Evolutionary conservation across 2,888 invertebrate species (phyloP), one percentile per base, ranked within the genome.

Genomic region (Heteromyza rotundicornis): DNA sequence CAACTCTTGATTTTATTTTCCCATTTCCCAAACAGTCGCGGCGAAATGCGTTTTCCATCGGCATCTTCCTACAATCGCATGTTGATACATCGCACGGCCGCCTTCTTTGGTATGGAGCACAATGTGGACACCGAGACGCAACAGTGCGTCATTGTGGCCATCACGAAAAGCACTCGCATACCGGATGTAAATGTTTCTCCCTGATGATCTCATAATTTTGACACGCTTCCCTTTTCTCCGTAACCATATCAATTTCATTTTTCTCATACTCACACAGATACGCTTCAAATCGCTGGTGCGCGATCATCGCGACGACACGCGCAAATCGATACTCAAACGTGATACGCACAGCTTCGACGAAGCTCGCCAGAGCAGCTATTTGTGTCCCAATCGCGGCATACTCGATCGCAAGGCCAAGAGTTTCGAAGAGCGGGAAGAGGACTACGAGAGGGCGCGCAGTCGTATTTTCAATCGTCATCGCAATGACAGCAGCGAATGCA

Each of bases 11-110:
- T 27, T 10, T 27, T 10, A 27, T 27, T 27, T 27, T 27, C 5
- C 27, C 27, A 27, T 27, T 27, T 27, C 27, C 10, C 27, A 79
- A 79, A 1, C 80, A 91, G 91, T n/a, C 88, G 89, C 68, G 88
- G 88, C 73, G 88, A 90, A 77, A 90, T 91, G 73, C 92, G 92
- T 74, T 96, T 97, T 84, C 94, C 94, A 17, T 91, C 91, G 80
- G 94, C 96, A 92, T 92, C 95, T 64, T 96, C 96, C 58, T 98
- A 98, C 86, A 95, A 96, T 67, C 89, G 98, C 27, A 96, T 98
- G 96, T 84, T 98, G 72, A 95, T 97, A 1, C 98, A 98, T 82
- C 90, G 97, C 32, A 92, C 94, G 64, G 95, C 97, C 0, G 92
- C 95, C 17, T 93, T 93, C 78, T 97, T 96, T 84, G 95, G 96